phyloP scores from a whole-genome alignment of 2,888 invertebrate species.

The Coecobrya sp. region DNA sequence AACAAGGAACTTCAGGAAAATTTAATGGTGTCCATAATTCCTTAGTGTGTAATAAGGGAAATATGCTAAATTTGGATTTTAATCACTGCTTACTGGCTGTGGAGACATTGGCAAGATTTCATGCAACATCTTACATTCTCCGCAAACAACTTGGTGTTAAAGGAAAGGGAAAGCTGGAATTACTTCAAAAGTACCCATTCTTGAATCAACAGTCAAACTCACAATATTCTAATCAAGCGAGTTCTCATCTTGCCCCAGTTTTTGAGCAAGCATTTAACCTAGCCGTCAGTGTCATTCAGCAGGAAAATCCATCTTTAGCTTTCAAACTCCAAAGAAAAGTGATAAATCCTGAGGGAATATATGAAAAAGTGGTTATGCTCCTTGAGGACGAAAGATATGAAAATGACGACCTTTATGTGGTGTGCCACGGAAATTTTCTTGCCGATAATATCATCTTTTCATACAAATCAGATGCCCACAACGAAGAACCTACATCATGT shows the following conservation, averaged over 20 bases:
- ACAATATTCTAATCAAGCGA: constrained; percentile 14
- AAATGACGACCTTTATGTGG: constrained; percentile 80
- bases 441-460: constrained; percentile 70
- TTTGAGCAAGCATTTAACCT: constrained; percentile 75
- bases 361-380: constrained; percentile 62
- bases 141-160: constrained; percentile 68
- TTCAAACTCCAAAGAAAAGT: constrained; percentile 80
- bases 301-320: constrained; percentile 80
- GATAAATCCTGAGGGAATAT: constrained; percentile 60
- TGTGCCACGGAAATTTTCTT: constrained; percentile 77
- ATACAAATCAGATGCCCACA: constrained; percentile 52
- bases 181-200: constrained; percentile 76
- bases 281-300: constrained; percentile 69
- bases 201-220: constrained; percentile 15
- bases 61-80: constrained; percentile 70
- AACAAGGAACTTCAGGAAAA: background rate
- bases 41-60: background rate
- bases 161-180: constrained; percentile 68
- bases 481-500: constrained; percentile 74
- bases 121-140: constrained; percentile 76
- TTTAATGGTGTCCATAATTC: background rate
- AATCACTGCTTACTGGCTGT: constrained; percentile 78
- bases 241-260: constrained; percentile 49
- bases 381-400: constrained; percentile 82
- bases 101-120: constrained; percentile 79